Evolutionary conservation across 2,113 vertebrate species (phyloP).

Genomic region (Cyrtonyx montezumae): DNA sequence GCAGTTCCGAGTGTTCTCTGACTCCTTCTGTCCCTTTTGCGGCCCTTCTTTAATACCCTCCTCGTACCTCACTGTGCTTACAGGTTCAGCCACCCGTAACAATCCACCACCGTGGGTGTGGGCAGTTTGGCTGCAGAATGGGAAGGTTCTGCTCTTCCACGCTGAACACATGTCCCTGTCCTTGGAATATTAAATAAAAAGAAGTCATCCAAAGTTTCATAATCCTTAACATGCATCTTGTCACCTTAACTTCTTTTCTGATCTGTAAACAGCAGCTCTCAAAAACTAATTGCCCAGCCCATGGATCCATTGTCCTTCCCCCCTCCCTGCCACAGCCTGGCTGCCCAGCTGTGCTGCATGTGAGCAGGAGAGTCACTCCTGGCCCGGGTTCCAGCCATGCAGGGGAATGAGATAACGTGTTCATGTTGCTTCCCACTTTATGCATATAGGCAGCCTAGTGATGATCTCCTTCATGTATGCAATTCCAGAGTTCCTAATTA

Average conservation of each 20-base stretch:
- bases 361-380: not conserved
- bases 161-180: not conserved
- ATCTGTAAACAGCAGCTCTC: not conserved
- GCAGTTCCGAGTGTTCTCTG: not conserved
- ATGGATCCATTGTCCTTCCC: not conserved
- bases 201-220: not conserved
- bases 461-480: not conserved
- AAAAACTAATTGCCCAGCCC: not conserved
- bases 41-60: not conserved
- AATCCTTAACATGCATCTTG: not conserved
- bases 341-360: not conserved
- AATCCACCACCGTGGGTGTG: not conserved
- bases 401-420: not conserved
- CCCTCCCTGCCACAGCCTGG: not conserved
- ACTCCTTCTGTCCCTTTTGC: not conserved
- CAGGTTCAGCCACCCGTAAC: slow-evolving; percentile 15
- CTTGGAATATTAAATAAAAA: not conserved
- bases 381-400: not conserved
- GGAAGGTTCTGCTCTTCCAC: not conserved
- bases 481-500: not conserved
- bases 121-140: slow-evolving; percentile 25
- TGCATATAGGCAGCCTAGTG: not conserved
- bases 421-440: not conserved
- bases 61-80: slow-evolving; percentile 38
- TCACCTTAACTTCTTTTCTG: not conserved